Conservation (phyloP, 2,888 invertebrate genomes). For the Pachymerium ferrugineum region DNA sequence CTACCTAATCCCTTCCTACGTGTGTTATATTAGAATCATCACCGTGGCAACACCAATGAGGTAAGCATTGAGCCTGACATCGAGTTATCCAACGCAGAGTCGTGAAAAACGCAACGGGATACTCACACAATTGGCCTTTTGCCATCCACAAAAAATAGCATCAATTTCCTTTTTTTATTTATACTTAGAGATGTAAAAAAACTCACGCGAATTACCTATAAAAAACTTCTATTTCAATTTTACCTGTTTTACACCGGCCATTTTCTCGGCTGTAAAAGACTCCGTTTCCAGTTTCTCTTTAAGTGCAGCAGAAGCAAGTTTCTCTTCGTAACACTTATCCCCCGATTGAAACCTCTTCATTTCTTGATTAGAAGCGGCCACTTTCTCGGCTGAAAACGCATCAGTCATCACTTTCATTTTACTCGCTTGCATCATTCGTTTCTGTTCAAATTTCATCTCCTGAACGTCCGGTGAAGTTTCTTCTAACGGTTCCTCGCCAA, state of each 20-base stretch:
- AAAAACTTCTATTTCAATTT: slow-evolving; percentile 31
- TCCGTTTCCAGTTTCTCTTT: slow-evolving; percentile 74
- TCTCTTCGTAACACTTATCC: slow-evolving; percentile 71
- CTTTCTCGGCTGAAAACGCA: slow-evolving; percentile 64
- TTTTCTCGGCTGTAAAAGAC: slow-evolving; percentile 78
- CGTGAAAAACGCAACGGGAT: too few relatives aligned
- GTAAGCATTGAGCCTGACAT: not conserved
- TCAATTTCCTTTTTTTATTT: too few relatives aligned
- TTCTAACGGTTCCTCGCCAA: not conserved
- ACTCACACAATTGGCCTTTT: not conserved
- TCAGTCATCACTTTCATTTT: slow-evolving; percentile 71
- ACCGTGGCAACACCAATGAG: slow-evolving; percentile 1
- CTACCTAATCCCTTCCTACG: not conserved
- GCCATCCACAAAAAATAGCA: not conserved
- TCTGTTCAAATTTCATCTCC: slow-evolving; percentile 70
- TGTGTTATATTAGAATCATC: not conserved
- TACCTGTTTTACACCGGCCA: slow-evolving; percentile 68
- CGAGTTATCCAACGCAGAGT: not conserved
- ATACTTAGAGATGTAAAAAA: too few relatives aligned
- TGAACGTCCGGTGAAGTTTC: slow-evolving; percentile 30
- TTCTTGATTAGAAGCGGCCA: slow-evolving; percentile 64
- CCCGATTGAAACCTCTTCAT: slow-evolving; percentile 71
- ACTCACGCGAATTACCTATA: too few relatives aligned
- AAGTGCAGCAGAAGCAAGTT: slow-evolving; percentile 64
- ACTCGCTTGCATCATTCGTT: slow-evolving; percentile 69